Evolutionary conservation across 1,140 invertebrate species (phyloP), one percentile per base, ranked within the genome.

Genomic region (Neodiprion lecontei): DNA sequence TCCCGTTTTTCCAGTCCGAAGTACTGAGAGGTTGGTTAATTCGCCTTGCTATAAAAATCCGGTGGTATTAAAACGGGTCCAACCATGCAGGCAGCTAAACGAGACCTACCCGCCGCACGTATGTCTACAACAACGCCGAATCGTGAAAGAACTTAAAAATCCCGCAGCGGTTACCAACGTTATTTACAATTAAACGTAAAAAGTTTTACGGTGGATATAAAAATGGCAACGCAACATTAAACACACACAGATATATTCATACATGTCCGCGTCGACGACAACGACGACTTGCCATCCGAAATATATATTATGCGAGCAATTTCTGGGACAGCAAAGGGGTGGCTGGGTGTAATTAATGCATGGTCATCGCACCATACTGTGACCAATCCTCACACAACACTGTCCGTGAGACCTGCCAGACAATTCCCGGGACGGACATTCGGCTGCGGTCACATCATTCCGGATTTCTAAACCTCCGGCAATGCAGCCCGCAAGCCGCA

Each of bases 341-440:
- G 53, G 53, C 53, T 61, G 53, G 53, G 53, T 61, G 53, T 61
- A 61, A 61, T 61, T 61, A 61, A 61, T 61, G 53, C 9, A 61
- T 61, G 53, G 53, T 61, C 53, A 61, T 61, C 53, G 53, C 53
- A 11, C 53, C 53, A 9, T 61, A 61, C 53, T 61, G 11, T 17
- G n/a, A 12, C 53, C 53, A 61, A 61, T 61, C 53, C 53, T 61
- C 11, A 61, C 53, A 17, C 53, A 61, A 61, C 53, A 61, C 4
- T 61, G 53, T 61, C 5, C 53, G 53, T 61, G 53, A 61, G 8
- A 61, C 53, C 53, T 61, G 53, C 11, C 53, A 61, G 53, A 61
- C 53, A 61, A 61, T 61, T 40, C 53, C 53, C 53, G 53, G 53
- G n/a, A 12, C 53, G 53, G 53, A 61, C 53, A 61, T 61, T 61